phyloP scores from a whole-genome alignment of 2,888 invertebrate genomes.

The Tyria jacobaeae region DNA sequence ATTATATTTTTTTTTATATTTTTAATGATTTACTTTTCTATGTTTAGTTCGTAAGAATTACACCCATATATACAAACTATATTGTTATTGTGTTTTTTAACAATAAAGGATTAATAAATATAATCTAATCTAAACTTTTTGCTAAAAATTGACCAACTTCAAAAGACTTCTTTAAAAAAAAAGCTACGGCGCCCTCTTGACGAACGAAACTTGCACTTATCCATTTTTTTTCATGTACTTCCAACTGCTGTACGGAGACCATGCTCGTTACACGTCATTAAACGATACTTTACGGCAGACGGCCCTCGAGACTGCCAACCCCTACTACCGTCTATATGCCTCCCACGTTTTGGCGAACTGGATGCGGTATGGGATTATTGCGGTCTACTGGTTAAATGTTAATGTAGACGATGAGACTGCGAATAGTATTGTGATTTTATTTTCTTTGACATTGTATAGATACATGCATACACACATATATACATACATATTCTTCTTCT shows the following conservation, averaged over 20 bases:
- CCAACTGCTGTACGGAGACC: conserved; percentile 71
- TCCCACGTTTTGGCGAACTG: conserved; percentile 57
- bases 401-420: conserved; percentile 25
- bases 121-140: background rate
- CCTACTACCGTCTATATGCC: conserved; percentile 58
- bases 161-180: conserved; percentile 16
- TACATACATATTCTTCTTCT: no score
- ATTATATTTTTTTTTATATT: no score
- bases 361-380: conserved; percentile 54
- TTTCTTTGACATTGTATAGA: no score
- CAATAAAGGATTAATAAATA: no score
- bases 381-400: conserved; percentile 22
- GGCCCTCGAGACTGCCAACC: conserved; percentile 83
- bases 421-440: conserved; percentile 14
- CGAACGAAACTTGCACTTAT: conserved; percentile 37
- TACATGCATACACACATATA: no score
- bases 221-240: conserved; percentile 68
- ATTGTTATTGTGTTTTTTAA: no score
- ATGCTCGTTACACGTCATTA: conserved; percentile 86
- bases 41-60: no score
- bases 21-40: no score
- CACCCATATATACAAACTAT: no score
- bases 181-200: conserved; percentile 36
- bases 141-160: conserved; percentile 2
- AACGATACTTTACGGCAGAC: conserved; percentile 86